Evolutionary conservation across 2,888 invertebrate genomes (phyloP), one percentile per base, ranked within the genome.

Genomic region (Lepidocyrtoides sp.): DNA sequence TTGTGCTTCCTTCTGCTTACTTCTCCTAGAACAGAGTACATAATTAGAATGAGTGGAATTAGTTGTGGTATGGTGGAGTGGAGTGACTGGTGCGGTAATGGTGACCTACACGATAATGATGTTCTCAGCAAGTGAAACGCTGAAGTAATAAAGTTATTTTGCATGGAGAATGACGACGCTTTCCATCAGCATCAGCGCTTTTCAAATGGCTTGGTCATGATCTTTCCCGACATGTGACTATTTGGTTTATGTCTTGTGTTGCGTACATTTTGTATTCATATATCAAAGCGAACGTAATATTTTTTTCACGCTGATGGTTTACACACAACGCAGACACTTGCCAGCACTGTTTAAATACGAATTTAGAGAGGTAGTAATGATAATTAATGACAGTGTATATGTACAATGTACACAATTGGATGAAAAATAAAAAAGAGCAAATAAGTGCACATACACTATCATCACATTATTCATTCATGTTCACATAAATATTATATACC

Each of bases 171-270:
- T n/a, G 32, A 32, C 14, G 20, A 41, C 17, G 10, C 36, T 12
- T 41, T 41, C 41, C 17, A 3, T 69, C 63, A 10, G 1, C 63
- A 66, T 69, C 36, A 17, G 17, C 36, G 20, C 20, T 5, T 29
- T 69, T 20, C 17, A 69, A 69, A 69, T 69, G 41, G 20, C 12
- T 41, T 69, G 69, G 41, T 69, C 17, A 69, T 69, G 41, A 69
- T 69, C 41, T 4, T 10, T 69, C 20, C 10, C 41, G 69, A 69
- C 69, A 69, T 69, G 69, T 69, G 69, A 69, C 69, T 69, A 17
- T 69, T 17, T 17, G 41, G 8, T 69, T 69, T 69, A 69, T 41
- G 66, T 32, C 32, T 7, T 66, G 32, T n/a, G 7, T n/a, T n/a
- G n/a, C 32, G 23, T 26, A 26, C 17, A 23, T 8, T n/a, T 8